These are phyloP conservation scores for Apis dorsata DNA, from an alignment of 1,140 invertebrate species.

Conservation along the genomic window DNA sequence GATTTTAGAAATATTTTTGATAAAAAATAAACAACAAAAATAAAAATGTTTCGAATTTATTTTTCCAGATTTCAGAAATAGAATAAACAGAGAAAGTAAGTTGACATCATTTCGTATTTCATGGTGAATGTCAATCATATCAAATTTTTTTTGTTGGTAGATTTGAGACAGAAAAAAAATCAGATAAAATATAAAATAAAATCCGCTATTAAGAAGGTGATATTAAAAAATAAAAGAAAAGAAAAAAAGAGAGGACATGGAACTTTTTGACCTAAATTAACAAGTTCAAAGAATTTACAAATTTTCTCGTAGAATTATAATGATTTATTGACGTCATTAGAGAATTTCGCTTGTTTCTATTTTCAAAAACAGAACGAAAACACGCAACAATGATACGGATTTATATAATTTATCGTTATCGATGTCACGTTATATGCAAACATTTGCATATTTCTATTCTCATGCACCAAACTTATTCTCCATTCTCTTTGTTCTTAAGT, in stretches of 20 bases:
- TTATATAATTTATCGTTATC: constrained; percentile 4
- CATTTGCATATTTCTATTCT: too few species aligned
- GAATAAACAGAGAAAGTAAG: neutral
- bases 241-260: neutral
- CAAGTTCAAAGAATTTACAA: constrained; percentile 4
- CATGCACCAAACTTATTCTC: neutral
- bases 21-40: too few species aligned
- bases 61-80: neutral
- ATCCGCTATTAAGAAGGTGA: too few species aligned
- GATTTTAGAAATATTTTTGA: neutral
- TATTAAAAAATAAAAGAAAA: neutral
- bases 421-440: neutral
- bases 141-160: neutral
- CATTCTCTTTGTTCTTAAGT: neutral
- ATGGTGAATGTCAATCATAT: neutral
- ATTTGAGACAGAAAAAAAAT: neutral
- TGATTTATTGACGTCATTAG: constrained; percentile 21
- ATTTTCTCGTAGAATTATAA: constrained; percentile 29
- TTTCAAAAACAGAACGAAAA: neutral
- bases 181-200: neutral
- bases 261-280: neutral
- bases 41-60: neutral
- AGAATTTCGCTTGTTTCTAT: constrained; percentile 26
- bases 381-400: neutral
- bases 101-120: neutral